Evolutionary conservation across 2,888 invertebrate species (phyloP), one percentile per base, ranked within the genome.

Genomic region (Drymonia ruficornis): DNA sequence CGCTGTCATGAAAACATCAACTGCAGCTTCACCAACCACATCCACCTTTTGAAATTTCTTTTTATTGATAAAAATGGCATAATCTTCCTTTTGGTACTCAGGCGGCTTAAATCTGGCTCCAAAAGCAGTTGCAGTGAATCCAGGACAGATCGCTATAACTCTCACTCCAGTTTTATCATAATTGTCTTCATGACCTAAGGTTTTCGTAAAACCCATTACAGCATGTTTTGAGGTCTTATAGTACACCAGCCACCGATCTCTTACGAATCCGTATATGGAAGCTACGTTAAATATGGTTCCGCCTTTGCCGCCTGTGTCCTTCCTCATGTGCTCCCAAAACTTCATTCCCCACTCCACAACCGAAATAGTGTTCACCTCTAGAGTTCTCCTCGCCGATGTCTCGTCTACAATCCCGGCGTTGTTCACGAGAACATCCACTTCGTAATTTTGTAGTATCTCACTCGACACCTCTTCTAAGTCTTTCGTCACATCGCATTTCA

Each of bases 281-380:
- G 94, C 86, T 40, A 94, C 85, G 74, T 95, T 95, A 19, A 95
- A 84, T 47, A 95, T 87, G 4, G 89, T 85, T 6, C 94, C 94
- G 2, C 95, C 95, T 38, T 78, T 70, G 0, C 93, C 93, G 1
- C 90, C 87, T 23, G 84, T 85, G 61, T 91, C 83, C 50, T 80
- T 86, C 18, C 93, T 83, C 89, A 94, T 88, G 73, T 91, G 84
- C 53, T 93, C 82, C 58, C 93, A 80, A 16, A 87, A 94, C 23
- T 94, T 78, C 31, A 89, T 71, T 0, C 84, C 84, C 38, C 91
- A 74, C 15, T 65, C 67, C 2, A 74, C 59, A 0, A 63, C 19
- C 15, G 64, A 66, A 13, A 60, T 65, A 0, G 64, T 56, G 42
- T 89, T 90, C 18, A 84, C 74, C 28, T 59, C 64, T 15, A 74